Percentiles rank a stretch among this genome's conserved stretches.
phyloP scores from a whole-genome alignment of 2,888 invertebrate species.

The Lydus trimaculatus region DNA sequence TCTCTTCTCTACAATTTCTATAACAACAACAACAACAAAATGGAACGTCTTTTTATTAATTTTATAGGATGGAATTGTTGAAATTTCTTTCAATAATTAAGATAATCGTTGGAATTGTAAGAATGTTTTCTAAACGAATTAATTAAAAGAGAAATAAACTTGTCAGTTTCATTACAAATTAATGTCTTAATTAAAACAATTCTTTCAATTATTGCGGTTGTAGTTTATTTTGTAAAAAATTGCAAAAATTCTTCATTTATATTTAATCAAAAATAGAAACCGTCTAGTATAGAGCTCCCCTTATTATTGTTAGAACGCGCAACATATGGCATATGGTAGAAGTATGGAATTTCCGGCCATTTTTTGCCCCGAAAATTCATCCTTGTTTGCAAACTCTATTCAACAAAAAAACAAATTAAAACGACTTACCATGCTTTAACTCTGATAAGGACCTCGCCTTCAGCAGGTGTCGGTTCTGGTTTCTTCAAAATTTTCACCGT shows the following conservation, averaged over 20 bases:
- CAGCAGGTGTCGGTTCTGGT: slow-evolving; percentile 74
- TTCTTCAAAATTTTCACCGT: slow-evolving; percentile 84
- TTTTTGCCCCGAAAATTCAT: neutral
- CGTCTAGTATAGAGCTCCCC: neutral
- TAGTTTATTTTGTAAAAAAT: neutral
- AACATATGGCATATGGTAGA: slow-evolving; percentile 9
- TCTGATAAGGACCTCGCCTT: slow-evolving; percentile 81
- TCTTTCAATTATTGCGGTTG: neutral
- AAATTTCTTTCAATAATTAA: neutral
- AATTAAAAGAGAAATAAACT: neutral
- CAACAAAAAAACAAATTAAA: neutral
- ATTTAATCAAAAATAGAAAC: neutral
- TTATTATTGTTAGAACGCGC: slow-evolving; percentile 1
- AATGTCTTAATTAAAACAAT: neutral
- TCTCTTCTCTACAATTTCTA: no score
- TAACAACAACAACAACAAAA: no score
- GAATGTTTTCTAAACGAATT: slow-evolving; percentile 7
- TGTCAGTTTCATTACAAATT: neutral
- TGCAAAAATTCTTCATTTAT: neutral
- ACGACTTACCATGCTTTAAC: slow-evolving; percentile 85
- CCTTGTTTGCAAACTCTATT: no score
- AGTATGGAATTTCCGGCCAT: slow-evolving; percentile 10
- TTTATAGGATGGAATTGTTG: neutral
- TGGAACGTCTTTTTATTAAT: no score
- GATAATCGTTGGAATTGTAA: neutral